phyloP scores from a whole-genome alignment of 1,140 invertebrate species.

The Lepidurus arcticus region DNA sequence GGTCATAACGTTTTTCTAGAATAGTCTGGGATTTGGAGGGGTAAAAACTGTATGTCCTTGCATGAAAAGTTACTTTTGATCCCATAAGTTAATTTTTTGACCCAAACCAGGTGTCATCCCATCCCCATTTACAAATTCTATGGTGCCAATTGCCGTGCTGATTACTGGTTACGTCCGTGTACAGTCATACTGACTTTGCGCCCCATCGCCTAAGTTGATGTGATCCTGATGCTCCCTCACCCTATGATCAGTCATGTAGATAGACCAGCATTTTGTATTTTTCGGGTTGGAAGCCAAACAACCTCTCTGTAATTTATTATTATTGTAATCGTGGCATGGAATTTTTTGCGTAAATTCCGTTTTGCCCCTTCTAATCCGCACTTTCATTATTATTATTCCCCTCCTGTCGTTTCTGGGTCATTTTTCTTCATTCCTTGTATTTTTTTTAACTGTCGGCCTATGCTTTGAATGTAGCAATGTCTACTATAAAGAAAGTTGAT shows the following conservation, averaged over 20 bases:
- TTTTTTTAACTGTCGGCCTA: neutral
- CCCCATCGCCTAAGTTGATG: neutral
- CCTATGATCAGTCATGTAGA: neutral
- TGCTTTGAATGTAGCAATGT: constrained; percentile 15
- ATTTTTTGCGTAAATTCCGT: neutral
- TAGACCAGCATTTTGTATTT: neutral
- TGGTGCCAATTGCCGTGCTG: constrained; percentile 13
- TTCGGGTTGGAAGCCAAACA: neutral
- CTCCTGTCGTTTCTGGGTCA: neutral
- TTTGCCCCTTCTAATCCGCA: neutral
- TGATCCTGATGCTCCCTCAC: neutral
- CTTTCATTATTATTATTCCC: neutral
- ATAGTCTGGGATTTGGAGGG: too few species aligned
- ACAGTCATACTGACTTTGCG: constrained; percentile 18
- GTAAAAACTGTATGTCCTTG: too few species aligned
- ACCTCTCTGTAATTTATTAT: neutral
- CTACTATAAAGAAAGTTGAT: neutral
- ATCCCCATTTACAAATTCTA: neutral
- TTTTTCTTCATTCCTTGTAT: neutral
- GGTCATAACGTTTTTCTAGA: too few species aligned
- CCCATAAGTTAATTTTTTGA: neutral
- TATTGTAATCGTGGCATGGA: neutral
- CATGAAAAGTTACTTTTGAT: too few species aligned
- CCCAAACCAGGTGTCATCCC: neutral
- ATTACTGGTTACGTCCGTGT: constrained; percentile 11